Evolutionary conservation across 1,140 invertebrate genomes (phyloP).

Genomic region (Nebria ingens): DNA sequence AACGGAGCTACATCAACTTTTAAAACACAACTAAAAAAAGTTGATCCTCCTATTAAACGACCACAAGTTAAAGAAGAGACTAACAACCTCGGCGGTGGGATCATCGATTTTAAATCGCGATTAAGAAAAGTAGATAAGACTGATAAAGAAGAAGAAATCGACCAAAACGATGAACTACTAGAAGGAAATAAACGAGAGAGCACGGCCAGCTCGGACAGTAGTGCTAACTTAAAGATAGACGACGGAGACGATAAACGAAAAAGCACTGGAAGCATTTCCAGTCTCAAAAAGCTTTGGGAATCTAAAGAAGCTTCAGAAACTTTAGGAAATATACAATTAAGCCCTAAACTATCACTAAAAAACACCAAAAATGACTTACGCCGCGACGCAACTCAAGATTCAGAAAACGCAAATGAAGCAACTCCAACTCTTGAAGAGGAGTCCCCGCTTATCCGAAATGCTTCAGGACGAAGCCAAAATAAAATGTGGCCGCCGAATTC

Average conservation of each 20-base stretch:
- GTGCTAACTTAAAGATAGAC: conserved; percentile 37
- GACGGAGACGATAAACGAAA: conserved; percentile 74
- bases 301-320: conserved; percentile 45
- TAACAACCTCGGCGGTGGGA: conserved; percentile 41
- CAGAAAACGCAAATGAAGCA: conserved; percentile 21
- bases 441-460: conserved; percentile 36
- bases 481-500: conserved; percentile 42
- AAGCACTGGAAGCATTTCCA: conserved; percentile 86
- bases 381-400: conserved; percentile 23
- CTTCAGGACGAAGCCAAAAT: conserved; percentile 24
- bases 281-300: conserved; percentile 87
- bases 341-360: conserved; percentile 49
- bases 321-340: conserved; percentile 37
- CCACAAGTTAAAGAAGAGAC: conserved; percentile 37
- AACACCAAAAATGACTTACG: conserved; percentile 31
- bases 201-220: conserved; percentile 30
- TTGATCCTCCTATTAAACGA: conserved; percentile 31
- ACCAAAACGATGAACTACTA: conserved; percentile 29
- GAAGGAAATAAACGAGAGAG: conserved; percentile 32
- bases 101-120: conserved; percentile 76
- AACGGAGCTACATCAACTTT: conserved; percentile 33
- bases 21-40: conserved; percentile 55
- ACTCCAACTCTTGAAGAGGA: conserved; percentile 33
- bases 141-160: conserved; percentile 37
- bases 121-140: conserved; percentile 65